A percentile compares a stretch with the other conserved stretches of the same genome.
Evolutionary conservation across 2,797 vertebrate species (phyloP).

Genomic region (Lagodon rhomboides): DNA sequence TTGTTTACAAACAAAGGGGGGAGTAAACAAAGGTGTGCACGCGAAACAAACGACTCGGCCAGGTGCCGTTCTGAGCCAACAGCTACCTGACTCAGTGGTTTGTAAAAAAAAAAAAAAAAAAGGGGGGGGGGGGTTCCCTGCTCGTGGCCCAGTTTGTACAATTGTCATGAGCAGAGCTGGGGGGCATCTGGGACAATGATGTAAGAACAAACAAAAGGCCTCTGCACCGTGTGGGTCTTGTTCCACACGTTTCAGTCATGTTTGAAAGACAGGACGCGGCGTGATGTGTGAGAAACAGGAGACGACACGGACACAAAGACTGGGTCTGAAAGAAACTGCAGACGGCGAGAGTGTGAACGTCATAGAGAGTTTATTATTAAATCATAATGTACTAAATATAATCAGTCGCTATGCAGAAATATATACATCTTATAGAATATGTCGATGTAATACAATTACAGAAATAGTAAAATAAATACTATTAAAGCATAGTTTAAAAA

Average conservation of each 20-base stretch:
- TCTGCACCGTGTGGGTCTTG: constrained; percentile 16
- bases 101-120: constrained; percentile 38
- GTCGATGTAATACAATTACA: constrained; percentile 58
- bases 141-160: constrained; percentile 25
- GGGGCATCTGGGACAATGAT: constrained; percentile 34
- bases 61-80: constrained; percentile 56
- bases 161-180: constrained; percentile 39
- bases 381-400: constrained; percentile 64
- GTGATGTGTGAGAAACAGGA: neutral
- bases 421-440: constrained; percentile 58
- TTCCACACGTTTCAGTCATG: constrained; percentile 32
- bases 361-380: constrained; percentile 70
- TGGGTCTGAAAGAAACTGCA: constrained; percentile 4
- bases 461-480: constrained; percentile 61
- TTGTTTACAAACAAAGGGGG: constrained; percentile 43
- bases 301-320: neutral
- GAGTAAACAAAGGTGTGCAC: constrained; percentile 50
- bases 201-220: constrained; percentile 16
- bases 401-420: constrained; percentile 63
- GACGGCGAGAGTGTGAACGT: constrained; percentile 34
- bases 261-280: neutral
- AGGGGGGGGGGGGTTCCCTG: constrained; percentile 5
- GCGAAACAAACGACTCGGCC: constrained; percentile 29
- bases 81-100: constrained; percentile 73
- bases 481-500: constrained; percentile 63